Conservation (phyloP, 1,140 invertebrate genomes). For the Mactra quadrangularis region DNA sequence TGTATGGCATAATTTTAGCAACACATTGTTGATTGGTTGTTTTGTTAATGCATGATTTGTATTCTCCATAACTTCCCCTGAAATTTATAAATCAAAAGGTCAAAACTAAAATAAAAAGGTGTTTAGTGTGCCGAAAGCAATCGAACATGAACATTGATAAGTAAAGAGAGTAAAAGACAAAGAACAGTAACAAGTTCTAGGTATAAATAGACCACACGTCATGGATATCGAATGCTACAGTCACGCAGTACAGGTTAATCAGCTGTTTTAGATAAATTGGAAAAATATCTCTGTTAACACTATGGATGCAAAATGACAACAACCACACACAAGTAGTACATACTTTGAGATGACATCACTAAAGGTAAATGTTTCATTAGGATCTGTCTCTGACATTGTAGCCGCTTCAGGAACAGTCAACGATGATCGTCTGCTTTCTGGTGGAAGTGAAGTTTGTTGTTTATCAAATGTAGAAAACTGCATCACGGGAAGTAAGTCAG, state of each 20-base stretch:
- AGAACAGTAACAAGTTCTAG: background rate
- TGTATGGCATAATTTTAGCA: conserved; percentile 69
- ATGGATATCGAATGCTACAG: too few relatives aligned
- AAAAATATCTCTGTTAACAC: too few relatives aligned
- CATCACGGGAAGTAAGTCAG: conserved; percentile 30
- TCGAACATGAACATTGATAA: background rate
- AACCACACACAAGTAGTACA: too few relatives aligned
- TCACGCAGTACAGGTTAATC: too few relatives aligned
- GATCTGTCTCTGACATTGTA: conserved; percentile 17
- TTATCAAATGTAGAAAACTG: conserved; percentile 51
- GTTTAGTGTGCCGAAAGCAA: background rate
- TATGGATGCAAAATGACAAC: too few relatives aligned
- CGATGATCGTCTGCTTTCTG: conserved; percentile 47
- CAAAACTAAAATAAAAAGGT: background rate
- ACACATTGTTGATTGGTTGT: conserved; percentile 59
- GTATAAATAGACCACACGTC: too few relatives aligned
- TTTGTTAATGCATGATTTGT: conserved; percentile 90
- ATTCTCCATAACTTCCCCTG: conserved; percentile 93
- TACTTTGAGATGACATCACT: conserved; percentile 63
- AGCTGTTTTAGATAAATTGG: too few relatives aligned
- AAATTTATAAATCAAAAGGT: conserved; percentile 64
- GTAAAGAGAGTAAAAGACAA: background rate
- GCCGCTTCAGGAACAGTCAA: conserved; percentile 47
- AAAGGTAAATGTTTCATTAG: conserved; percentile 62
- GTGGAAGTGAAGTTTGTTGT: conserved; percentile 46